These are phyloP conservation scores for Ploceus nigricollis DNA, from an alignment of 2,113 vertebrate species.

Conservation along the genomic window DNA sequence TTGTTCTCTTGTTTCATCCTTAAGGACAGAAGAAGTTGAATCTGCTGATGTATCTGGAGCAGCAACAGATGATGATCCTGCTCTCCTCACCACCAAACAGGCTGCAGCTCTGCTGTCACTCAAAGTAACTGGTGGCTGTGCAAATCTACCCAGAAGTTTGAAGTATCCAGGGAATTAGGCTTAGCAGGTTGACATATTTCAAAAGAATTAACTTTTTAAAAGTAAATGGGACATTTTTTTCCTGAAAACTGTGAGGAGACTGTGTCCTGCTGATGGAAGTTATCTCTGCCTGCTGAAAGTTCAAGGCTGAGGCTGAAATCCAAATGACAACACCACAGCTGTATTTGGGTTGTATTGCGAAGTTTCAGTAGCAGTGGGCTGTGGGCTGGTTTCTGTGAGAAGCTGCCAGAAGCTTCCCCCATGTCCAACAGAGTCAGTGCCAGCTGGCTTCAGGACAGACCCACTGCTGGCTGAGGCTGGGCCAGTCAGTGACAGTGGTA, in stretches of 20 bases:
- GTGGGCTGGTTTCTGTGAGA: neutral
- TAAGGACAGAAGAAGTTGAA: neutral
- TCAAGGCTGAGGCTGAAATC: neutral
- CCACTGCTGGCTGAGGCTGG: neutral
- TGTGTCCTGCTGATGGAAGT: neutral
- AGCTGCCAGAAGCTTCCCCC: neutral
- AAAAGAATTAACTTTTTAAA: neutral
- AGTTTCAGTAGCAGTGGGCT: neutral
- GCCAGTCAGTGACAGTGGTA: accelerated
- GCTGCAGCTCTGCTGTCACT: neutral
- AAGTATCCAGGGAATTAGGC: neutral
- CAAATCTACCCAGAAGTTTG: neutral
- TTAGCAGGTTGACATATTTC: neutral
- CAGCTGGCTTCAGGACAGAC: too few species aligned
- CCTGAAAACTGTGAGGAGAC: neutral
- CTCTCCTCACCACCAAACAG: neutral
- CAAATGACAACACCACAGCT: accelerated
- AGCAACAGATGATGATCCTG: neutral
- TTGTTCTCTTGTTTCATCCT: neutral
- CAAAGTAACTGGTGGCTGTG: neutral
- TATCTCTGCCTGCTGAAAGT: neutral
- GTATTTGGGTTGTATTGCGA: neutral
- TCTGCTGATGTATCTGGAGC: neutral
- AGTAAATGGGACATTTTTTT: neutral
- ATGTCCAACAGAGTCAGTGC: neutral